Base-by-base conservation (phyloP, 2,113 vertebrate species). In the Psophia crepitans region DNA sequence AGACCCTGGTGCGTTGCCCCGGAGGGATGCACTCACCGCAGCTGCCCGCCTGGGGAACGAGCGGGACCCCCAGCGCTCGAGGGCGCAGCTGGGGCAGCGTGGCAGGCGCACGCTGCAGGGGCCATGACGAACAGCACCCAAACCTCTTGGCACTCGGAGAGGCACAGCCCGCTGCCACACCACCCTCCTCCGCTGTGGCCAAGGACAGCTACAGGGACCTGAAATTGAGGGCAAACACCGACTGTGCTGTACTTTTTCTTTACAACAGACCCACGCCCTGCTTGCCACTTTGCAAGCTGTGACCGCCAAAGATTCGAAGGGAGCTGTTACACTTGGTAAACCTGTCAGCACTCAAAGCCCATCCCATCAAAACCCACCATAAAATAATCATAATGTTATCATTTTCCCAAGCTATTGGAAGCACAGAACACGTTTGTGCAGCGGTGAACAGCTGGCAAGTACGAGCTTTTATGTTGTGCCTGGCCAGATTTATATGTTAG, bases 1-100 rank as follows among this genome's bases (percentile, higher is more conserved):
- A 48, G 39, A 49, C 46, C 53, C 39, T 28, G 76, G n/a, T 32
- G 71, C 54, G 12, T 57, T 84, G 12, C 37, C 53, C 41, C 12
- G 27, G 48, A 46, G 51, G 41, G 41, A 64, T 5, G 14, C 4
- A 3, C 9, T 2, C 3, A 17, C 5, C 3, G 2, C 3, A 11
- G 18, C 27, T 14, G 32, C 76, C 35, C 70, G 8, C 14, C 30
- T 7, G 26, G 32, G 44, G 24, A 26, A 18, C 0, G 4, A 18
- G 14, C 1, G 8, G 39, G 54, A 78, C 19, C 14, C 35, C 0
- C 27, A 49, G 44, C 30, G 35, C 61, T 32, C 2, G 0, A 28
- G 53, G n/a, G 18, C 12, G 2, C 17, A 33, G 65, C 32, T 4
- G 12, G 21, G 21, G 26, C 18, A 7, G 43, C 57, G 1, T 20